A percentile compares a stretch with the other conserved stretches of the same genome.
phyloP scores from a whole-genome alignment of 2,113 vertebrate species.

The Polypterus senegalus region DNA sequence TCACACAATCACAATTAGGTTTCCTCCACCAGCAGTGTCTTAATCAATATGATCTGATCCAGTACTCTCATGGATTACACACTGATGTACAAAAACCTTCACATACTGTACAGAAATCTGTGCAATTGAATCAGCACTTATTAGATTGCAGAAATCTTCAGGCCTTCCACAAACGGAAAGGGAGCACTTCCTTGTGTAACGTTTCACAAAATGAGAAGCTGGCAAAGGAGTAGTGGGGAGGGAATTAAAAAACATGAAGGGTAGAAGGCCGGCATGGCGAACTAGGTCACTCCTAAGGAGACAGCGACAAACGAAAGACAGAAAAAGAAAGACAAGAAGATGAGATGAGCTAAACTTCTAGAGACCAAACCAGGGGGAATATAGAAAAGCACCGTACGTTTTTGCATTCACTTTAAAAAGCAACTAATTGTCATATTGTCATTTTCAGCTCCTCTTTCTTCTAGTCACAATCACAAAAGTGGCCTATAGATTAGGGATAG shows the following conservation, averaged over 20 bases:
- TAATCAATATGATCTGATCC: conserved; percentile 64
- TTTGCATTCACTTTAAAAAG: too few relatives aligned
- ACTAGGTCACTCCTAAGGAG: conserved; percentile 33
- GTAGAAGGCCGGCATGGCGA: conserved; percentile 28
- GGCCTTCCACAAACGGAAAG: conserved; percentile 51
- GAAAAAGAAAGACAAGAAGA: too few relatives aligned
- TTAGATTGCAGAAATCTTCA: conserved; percentile 53
- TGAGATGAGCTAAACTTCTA: too few relatives aligned
- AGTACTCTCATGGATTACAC: conserved; percentile 54
- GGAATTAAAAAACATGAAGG: conserved; percentile 37
- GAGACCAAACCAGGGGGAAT: too few relatives aligned
- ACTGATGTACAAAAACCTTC: conserved; percentile 53
- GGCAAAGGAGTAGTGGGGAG: conserved; percentile 41
- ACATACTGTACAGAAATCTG: conserved; percentile 41
- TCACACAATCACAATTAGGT: conserved; percentile 58
- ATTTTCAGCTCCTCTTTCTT: too few relatives aligned
- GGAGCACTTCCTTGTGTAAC: conserved; percentile 44
- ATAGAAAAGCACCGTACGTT: too few relatives aligned
- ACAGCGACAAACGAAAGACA: not conserved
- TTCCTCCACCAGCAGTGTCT: conserved; percentile 54
- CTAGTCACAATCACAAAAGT: too few relatives aligned
- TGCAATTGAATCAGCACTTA: conserved; percentile 56
- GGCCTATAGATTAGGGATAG: too few relatives aligned
- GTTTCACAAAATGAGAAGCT: conserved; percentile 45
- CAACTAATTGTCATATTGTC: too few relatives aligned